phyloP scores from a whole-genome alignment of 2,797 vertebrate species.

The Cirrhinus mrigala region DNA sequence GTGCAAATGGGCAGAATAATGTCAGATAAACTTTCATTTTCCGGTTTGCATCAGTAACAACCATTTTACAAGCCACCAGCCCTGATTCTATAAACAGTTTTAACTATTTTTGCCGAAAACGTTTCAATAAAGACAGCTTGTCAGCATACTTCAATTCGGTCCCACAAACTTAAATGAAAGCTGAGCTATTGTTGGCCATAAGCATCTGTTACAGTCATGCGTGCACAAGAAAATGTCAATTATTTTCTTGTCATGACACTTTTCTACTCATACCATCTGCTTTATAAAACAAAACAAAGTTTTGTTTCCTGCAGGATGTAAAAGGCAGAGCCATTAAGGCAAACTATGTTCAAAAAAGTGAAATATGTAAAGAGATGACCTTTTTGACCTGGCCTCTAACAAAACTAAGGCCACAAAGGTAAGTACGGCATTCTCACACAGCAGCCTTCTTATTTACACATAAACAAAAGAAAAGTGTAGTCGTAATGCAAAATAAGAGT shows the following conservation, averaged over 20 bases:
- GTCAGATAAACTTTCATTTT: not conserved
- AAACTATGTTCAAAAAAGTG: not conserved
- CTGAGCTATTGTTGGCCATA: not conserved
- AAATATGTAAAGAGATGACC: not conserved
- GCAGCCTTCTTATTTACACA: not conserved
- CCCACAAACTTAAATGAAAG: not conserved
- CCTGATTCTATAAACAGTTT: not conserved
- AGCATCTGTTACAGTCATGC: slow-evolving; percentile 24
- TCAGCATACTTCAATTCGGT: not conserved
- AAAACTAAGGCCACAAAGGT: not conserved
- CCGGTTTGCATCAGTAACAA: not conserved
- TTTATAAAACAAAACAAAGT: not conserved
- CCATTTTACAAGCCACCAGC: not conserved
- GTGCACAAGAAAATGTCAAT: slow-evolving; percentile 16
- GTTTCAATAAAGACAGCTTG: not conserved
- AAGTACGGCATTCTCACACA: not conserved
- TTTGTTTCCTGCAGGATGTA: not conserved
- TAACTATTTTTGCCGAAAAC: not conserved
- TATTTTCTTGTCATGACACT: slow-evolving; percentile 8
- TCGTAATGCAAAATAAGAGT: not conserved
- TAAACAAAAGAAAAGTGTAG: not conserved
- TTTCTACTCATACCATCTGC: slow-evolving; percentile 23
- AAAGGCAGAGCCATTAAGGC: not conserved
- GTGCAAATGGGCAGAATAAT: not conserved
- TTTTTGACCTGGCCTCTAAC: not conserved